Evolutionary conservation across 2,888 invertebrate genomes (phyloP), one percentile per base, ranked within the genome.

Genomic region (Microdon myrmicae): DNA sequence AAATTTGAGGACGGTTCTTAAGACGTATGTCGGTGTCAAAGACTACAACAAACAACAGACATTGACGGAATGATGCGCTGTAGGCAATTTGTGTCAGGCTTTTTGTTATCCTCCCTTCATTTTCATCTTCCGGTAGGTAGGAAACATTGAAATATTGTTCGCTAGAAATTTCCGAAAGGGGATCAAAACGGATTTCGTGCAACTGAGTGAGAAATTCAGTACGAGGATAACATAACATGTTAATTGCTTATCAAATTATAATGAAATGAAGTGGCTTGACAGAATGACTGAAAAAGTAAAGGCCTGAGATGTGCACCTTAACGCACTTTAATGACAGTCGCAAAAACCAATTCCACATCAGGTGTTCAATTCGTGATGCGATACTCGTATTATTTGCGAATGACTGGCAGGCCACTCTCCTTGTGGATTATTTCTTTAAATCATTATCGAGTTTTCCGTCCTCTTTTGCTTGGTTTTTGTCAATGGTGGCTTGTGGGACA

Each of bases 281-380:
- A 17, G 28, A 39, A 19, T 43, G 9, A 17, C 14, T n/a, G 9
- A 13, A 31, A 48, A 38, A 43, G 43, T 23, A 37, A n/a, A 45
- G 13, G 43, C 35, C 39, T 14, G 23, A 51, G 54, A 39, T 31
- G 19, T 34, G 41, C 14, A 31, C 56, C 45, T 55, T 54, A 44
- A 23, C 29, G 37, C 44, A 16, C 49, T 60, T 58, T 64, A 51
- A 64, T 58, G 58, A 31, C 51, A 58, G 37, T 58, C 25, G 58
- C 58, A 64, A 58, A 64, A 58, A 64, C n/a, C n/a, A n/a, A n/a
- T n/a, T n/a, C n/a, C n/a, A n/a, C 51, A 64, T 64, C 64, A 64
- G 64, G 64, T 64, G 64, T 64, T 64, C 64, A 58, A 47, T 61
- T 64, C 45, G 64, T 58, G 64, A 64, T 64, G 51, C 58, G 51